Base-by-base conservation (phyloP, 2,113 vertebrate genomes). In the Cercopithecus mona region DNA sequence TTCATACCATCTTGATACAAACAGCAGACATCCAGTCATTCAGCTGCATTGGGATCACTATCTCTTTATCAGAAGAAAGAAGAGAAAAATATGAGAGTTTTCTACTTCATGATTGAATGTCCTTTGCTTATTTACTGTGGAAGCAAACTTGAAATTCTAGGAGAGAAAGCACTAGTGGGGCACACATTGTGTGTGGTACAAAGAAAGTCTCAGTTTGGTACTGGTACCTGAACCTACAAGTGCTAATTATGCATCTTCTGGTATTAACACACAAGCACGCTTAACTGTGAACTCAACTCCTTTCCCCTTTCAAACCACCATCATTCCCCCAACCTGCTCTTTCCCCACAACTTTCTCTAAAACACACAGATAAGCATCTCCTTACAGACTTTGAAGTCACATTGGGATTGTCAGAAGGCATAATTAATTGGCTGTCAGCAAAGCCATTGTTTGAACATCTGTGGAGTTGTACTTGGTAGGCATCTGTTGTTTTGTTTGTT, bases 361-460 rank as follows among this genome's bases (percentile, higher is more conserved):
- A 97, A 80, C 87, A 88, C 45, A 70, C 64, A 96, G 92, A 98
- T 97, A 90, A 85, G 82, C 87, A 96, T 96, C 94, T 98, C 66
- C 94, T 97, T 96, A 83, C 87, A 92, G 90, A 93, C 95, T 97
- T 92, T 97, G 97, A 98, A 95, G 90, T 97, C 57, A 96, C 84
- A 96, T 97, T 93, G 88, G 94, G 92, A 90, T 97, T 93, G 84
- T 96, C 95, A 96, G 45, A 96, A 95, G 92, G 61, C 88, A 73
- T 97, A 96, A 93, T 97, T 93, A 97, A 97, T 96, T 97, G 92
- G 78, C 78, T 96, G 91, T 94, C 96, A 97, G 95, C 96, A 97
- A 93, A 97, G 88, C 88, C 59, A 96, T 90, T 96, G 97, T 98
- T 98, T 96, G 80, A 96, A 97, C 96, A 96, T 97, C 96, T 95